phyloP scores from a whole-genome alignment of 2,888 invertebrate genomes.

The Clusia tigrina region DNA sequence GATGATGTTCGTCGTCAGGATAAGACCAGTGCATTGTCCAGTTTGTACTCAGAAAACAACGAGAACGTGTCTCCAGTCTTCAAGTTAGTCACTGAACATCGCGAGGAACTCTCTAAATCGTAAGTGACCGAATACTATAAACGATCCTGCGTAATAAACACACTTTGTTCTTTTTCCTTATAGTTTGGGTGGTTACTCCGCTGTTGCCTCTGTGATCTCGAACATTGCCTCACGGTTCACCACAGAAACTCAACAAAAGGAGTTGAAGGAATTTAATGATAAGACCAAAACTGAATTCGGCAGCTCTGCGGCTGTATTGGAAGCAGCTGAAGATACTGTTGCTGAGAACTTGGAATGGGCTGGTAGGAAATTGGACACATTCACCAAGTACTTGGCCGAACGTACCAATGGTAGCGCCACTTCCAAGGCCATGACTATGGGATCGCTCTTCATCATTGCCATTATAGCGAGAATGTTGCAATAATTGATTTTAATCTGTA shows the following conservation, averaged over 20 bases:
- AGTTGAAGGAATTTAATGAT: constrained; percentile 47
- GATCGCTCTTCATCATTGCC: too few species aligned
- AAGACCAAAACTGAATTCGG: constrained; percentile 49
- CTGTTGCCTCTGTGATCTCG: constrained; percentile 56
- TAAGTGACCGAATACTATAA: too few species aligned
- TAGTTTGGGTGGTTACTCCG: constrained; percentile 55
- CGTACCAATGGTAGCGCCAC: constrained; percentile 40
- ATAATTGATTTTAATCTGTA: too few species aligned
- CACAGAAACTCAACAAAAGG: constrained; percentile 44
- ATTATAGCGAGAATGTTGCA: too few species aligned
- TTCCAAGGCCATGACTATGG: too few species aligned
- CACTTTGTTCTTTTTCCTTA: too few species aligned
- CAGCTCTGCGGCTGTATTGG: constrained; percentile 44
- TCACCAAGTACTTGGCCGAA: constrained; percentile 45
- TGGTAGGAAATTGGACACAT: constrained; percentile 39
- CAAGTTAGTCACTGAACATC: constrained; percentile 62
- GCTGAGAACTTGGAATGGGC: constrained; percentile 60
- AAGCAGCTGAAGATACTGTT: constrained; percentile 49
- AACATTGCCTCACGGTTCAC: constrained; percentile 59
- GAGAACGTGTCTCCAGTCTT: constrained; percentile 68
- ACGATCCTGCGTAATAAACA: too few species aligned
- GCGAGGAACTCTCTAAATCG: constrained; percentile 46
- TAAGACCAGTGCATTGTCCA: constrained; percentile 57
- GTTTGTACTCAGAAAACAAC: constrained; percentile 67
- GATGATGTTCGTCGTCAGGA: constrained; percentile 60